Base-by-base conservation (phyloP, 1,140 invertebrate species). In the Camponotus floridanus region DNA sequence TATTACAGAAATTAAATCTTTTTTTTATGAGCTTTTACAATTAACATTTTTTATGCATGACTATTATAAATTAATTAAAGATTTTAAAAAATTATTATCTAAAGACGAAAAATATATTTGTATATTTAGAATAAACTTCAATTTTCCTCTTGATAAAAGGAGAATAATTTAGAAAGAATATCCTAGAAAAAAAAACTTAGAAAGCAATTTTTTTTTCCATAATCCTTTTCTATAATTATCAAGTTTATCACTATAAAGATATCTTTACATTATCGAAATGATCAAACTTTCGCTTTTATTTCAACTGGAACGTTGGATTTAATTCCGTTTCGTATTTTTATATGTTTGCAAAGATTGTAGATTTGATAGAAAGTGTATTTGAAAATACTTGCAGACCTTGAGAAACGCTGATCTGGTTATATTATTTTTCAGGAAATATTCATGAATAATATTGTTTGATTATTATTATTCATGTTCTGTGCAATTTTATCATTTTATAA, bases 211-310 rank as follows among this genome's bases (percentile, higher is more conserved):
- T 18, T 57, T n/a, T 8, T 57, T 57, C 6, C 8, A 9, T 57
- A 57, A n/a, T 57, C 8, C n/a, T 8, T 57, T 48, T 48, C 45
- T 48, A 15, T 48, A 48, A 48, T 48, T 48, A 15, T 48, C 7
- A 48, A 48, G 13, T 57, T 57, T 57, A 57, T 57, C n/a, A 26
- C 26, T 62, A 21, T 31, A 26, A 0, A 62, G 31, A 26, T 57
- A 18, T n/a, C 7, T 57, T 57, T 57, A 13, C 59, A 11, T 26
- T 62, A 62, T 62, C 59, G 5, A 11, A 62, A 21, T 62, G 7
- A 62, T 62, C 26, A 62, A 9, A 62, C 59, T 31, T 62, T 62
- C 59, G 57, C 57, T 59, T 59, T 59, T 59, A 36, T n/a, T 18
- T 36, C 33, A 36, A 11, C 15, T 62, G 26, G 9, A 31, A 61